Conservation (phyloP, 1,140 invertebrate species). For the Drosophila sechellia region DNA sequence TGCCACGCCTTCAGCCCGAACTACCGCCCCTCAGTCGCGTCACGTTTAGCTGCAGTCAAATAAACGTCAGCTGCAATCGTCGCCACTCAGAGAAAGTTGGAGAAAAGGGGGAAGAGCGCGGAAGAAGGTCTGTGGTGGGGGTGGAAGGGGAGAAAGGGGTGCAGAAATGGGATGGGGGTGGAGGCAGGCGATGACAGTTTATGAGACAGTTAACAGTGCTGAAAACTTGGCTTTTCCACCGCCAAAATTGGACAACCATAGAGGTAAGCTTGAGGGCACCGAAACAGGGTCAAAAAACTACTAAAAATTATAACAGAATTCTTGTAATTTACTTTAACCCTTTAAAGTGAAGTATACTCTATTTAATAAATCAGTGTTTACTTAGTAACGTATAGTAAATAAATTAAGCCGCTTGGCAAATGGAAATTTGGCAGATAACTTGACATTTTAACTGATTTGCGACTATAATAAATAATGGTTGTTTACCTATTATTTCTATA, state of each 20-base stretch:
- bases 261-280: background rate
- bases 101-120: too few relatives aligned
- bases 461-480: background rate
- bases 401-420: background rate
- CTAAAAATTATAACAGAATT: too few relatives aligned
- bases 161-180: too few relatives aligned
- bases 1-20: conserved; percentile 30
- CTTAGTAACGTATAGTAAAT: background rate
- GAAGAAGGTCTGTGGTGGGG: conserved; percentile 3
- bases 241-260: background rate
- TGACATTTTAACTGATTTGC: background rate
- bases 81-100: conserved; percentile 26
- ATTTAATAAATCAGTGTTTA: background rate
- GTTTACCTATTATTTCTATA: too few relatives aligned
- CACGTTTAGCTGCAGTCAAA: conserved; percentile 78
- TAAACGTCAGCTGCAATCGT: conserved; percentile 71
- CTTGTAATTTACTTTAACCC: too few relatives aligned
- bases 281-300: too few relatives aligned
- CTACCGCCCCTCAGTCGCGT: conserved; percentile 30
- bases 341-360: too few relatives aligned
- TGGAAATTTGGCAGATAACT: background rate
- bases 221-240: background rate
- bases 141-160: background rate
- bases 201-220: conserved; percentile 19
- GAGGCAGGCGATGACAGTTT: conserved; percentile 14